Evolutionary conservation across 2,113 vertebrate genomes (phyloP).

Genomic region (Ochotona curzoniae): DNA sequence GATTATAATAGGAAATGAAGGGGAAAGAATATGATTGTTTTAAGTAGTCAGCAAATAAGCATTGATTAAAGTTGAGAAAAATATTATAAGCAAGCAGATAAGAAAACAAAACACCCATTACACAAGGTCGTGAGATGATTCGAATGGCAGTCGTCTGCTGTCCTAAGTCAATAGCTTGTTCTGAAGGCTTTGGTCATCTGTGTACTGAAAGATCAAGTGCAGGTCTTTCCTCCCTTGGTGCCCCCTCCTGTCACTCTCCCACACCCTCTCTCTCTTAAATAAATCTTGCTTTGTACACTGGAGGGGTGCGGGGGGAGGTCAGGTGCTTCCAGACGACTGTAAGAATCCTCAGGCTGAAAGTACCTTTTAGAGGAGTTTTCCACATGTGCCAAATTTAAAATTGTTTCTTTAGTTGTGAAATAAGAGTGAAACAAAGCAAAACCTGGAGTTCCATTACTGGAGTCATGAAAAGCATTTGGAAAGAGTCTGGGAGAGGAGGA

Average conservation of each 20-base stretch:
- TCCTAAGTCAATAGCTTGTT: neutral
- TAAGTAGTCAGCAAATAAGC: neutral
- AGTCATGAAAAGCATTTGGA: neutral
- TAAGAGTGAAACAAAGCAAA: neutral
- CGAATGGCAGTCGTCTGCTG: neutral
- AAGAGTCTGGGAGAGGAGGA: neutral
- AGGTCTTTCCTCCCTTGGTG: no score
- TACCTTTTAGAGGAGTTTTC: neutral
- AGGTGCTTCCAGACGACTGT: neutral
- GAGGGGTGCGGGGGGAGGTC: no score
- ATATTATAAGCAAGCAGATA: neutral
- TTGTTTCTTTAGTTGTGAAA: constrained; percentile 31
- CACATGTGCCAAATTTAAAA: constrained; percentile 9
- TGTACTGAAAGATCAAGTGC: no score
- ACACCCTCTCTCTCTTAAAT: no score
- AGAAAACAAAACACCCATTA: neutral
- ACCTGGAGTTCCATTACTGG: neutral
- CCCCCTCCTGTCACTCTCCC: no score
- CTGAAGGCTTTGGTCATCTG: neutral
- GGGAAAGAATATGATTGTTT: neutral
- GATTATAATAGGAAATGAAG: neutral
- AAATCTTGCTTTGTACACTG: no score
- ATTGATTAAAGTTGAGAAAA: neutral
- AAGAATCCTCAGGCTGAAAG: neutral
- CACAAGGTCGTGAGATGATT: neutral